phyloP scores from a whole-genome alignment of 2,113 vertebrate species.

The Daubentonia madagascariensis region DNA sequence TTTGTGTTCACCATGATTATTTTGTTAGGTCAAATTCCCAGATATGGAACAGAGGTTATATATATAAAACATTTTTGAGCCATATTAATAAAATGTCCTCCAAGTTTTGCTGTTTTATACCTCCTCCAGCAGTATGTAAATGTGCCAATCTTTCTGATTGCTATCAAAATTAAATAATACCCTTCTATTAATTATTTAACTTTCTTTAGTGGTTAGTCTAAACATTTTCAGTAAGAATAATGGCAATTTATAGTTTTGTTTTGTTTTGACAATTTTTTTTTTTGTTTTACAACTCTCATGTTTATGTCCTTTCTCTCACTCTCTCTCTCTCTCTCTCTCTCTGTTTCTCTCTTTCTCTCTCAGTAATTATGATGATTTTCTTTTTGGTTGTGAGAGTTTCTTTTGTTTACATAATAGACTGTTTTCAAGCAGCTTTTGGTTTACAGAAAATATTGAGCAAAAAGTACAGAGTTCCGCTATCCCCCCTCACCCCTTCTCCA shows the following conservation, averaged over 20 bases:
- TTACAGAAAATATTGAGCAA: background rate
- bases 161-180: background rate
- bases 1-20: background rate
- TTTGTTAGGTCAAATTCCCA: background rate
- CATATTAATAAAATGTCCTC: background rate
- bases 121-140: background rate
- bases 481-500: background rate
- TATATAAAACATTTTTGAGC: background rate
- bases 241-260: background rate
- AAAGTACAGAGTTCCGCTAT: background rate
- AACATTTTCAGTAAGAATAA: background rate
- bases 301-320: background rate
- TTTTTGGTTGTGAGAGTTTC: background rate
- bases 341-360: background rate
- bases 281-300: background rate
- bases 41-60: background rate
- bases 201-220: background rate
- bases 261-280: background rate
- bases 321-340: background rate
- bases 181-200: background rate
- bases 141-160: background rate
- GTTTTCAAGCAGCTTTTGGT: background rate
- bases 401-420: background rate
- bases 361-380: background rate
- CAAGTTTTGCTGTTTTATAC: background rate